A percentile compares a stretch with the other conserved stretches of the same genome.
These are phyloP conservation scores for Artemia sp. DNA, from an alignment of 2,888 invertebrate genomes.

Conservation along the genomic window DNA sequence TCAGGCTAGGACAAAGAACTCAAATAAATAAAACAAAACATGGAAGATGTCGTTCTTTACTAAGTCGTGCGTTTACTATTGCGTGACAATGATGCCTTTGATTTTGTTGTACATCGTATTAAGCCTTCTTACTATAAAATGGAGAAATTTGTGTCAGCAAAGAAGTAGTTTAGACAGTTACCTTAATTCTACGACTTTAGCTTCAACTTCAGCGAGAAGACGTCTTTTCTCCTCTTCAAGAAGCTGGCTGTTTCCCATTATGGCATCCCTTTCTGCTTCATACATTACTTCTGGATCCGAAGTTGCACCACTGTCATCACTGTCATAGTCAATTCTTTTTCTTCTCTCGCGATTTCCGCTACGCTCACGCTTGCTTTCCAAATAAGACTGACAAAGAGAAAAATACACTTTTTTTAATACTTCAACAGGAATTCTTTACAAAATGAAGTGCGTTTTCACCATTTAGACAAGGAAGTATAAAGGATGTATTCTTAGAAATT, in stretches of 20 bases:
- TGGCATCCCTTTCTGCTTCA: constrained; percentile 24
- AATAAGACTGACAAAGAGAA: not conserved
- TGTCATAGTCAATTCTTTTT: constrained; percentile 21
- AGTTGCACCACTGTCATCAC: constrained; percentile 19
- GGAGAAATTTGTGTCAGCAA: too few relatives aligned
- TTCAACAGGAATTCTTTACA: too few relatives aligned
- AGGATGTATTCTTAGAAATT: too few relatives aligned
- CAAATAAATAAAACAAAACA: too few relatives aligned
- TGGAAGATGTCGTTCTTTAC: too few relatives aligned
- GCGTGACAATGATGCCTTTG: too few relatives aligned
- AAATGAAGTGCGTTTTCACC: too few relatives aligned
- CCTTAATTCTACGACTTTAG: constrained; percentile 17
- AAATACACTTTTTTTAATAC: not conserved
- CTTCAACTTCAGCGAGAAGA: constrained; percentile 14
- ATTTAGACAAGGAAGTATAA: too few relatives aligned
- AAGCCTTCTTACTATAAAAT: too few relatives aligned
- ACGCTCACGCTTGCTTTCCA: constrained; percentile 24
- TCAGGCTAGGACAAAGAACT: too few relatives aligned
- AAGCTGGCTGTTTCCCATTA: constrained; percentile 24
- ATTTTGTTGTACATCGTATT: too few relatives aligned
- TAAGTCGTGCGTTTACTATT: too few relatives aligned
- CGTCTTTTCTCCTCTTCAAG: constrained; percentile 24
- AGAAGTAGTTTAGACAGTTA: not conserved
- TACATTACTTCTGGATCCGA: constrained; percentile 19
- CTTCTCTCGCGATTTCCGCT: constrained; percentile 21